Percentiles rank a stretch among this genome's conserved stretches.
Conservation (phyloP, 2,888 invertebrate genomes). For the Gibbula magus region DNA sequence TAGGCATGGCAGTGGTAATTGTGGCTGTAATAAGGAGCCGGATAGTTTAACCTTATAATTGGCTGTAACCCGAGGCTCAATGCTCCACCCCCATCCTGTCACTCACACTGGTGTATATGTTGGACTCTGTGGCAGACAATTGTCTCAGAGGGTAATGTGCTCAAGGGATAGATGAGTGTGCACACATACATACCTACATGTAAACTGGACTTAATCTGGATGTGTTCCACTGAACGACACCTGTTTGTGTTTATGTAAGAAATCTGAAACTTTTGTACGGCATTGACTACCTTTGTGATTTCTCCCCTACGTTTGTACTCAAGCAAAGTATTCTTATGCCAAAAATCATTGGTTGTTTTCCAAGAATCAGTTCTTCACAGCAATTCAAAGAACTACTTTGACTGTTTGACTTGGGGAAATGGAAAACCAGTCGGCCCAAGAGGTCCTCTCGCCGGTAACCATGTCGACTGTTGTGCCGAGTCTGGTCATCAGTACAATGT, state of each 20-base stretch:
- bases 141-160: background rate
- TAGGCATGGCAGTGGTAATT: background rate
- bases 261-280: too few relatives aligned
- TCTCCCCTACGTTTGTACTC: too few relatives aligned
- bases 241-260: too few relatives aligned
- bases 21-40: conserved; percentile 6
- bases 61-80: conserved; percentile 10
- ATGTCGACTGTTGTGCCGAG: background rate
- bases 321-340: too few relatives aligned
- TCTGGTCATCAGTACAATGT: background rate
- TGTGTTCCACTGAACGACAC: too few relatives aligned
- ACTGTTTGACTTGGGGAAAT: background rate
- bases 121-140: background rate
- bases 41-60: conserved; percentile 19
- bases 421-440: conserved; percentile 13
- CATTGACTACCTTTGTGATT: too few relatives aligned
- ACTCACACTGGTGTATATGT: background rate
- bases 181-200: too few relatives aligned
- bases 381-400: background rate
- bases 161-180: too few relatives aligned
- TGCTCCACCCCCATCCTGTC: conserved; percentile 19
- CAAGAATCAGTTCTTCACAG: too few relatives aligned
- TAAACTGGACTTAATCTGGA: too few relatives aligned
- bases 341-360: too few relatives aligned
- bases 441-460: background rate